Evolutionary conservation across 2,797 vertebrate genomes (phyloP).

Genomic region (Aulostomus chinensis): DNA sequence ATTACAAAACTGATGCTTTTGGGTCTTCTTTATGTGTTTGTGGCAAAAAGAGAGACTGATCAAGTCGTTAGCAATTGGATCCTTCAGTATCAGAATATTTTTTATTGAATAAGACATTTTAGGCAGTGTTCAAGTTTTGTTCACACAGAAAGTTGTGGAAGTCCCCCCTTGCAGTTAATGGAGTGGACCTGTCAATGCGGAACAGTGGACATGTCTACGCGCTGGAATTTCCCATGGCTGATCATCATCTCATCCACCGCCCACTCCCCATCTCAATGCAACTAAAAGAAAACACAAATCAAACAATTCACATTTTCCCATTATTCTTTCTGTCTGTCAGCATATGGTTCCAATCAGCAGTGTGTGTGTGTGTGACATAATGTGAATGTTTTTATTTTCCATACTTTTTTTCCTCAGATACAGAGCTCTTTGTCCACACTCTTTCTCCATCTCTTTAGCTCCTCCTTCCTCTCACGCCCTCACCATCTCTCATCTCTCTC

Average conservation of each 20-base stretch:
- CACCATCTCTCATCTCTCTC: constrained; percentile 41
- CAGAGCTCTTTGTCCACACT: constrained; percentile 73
- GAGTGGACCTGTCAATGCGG: constrained; percentile 51
- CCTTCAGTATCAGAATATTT: constrained; percentile 1
- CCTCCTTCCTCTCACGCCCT: constrained; percentile 72
- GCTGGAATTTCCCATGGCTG: constrained; percentile 72
- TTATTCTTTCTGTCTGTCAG: constrained; percentile 69
- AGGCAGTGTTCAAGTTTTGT: constrained; percentile 28
- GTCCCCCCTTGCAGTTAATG: constrained; percentile 56
- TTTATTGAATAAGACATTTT: constrained; percentile 2
- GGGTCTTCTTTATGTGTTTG: constrained; percentile 8
- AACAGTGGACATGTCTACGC: constrained; percentile 28
- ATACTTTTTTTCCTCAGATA: constrained; percentile 71
- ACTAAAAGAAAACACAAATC: constrained; percentile 73
- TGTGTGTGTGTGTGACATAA: constrained; percentile 44
- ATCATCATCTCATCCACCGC: constrained; percentile 63
- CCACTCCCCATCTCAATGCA: constrained; percentile 60
- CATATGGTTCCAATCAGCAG: constrained; percentile 81
- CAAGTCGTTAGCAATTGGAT: constrained; percentile 2
- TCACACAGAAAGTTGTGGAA: constrained; percentile 45
- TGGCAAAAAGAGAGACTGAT: constrained; percentile 8
- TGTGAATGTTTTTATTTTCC: constrained; percentile 77
- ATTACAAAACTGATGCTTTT: constrained; percentile 61
- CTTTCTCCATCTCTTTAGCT: constrained; percentile 49
- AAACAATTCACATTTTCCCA: constrained; percentile 77